Evolutionary conservation across 2,797 vertebrate genomes (phyloP).

Genomic region (Pteronotus mesoamericanus): DNA sequence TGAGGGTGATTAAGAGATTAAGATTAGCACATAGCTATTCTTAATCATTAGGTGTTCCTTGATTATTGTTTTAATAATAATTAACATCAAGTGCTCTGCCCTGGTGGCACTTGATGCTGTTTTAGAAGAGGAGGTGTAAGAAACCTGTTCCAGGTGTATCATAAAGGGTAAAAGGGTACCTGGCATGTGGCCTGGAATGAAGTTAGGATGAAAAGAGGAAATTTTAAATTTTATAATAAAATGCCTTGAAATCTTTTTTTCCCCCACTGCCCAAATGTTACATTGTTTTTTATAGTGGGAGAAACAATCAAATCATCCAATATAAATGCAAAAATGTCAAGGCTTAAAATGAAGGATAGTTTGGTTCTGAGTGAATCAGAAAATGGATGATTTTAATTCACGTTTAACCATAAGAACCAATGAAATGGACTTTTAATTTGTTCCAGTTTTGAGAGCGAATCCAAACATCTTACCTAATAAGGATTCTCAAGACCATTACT

Average conservation of each 20-base stretch:
- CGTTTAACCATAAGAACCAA: conserved; percentile 35
- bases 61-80: conserved; percentile 16
- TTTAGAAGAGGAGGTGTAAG: conserved; percentile 22
- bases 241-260: conserved; percentile 11
- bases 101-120: not conserved
- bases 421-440: conserved; percentile 57
- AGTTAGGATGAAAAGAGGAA: not conserved
- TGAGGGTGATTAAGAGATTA: not conserved
- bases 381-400: conserved; percentile 52
- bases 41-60: not conserved
- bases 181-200: not conserved
- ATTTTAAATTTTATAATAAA: conserved; percentile 19
- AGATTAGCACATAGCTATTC: not conserved
- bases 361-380: conserved; percentile 45
- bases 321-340: conserved; percentile 41
- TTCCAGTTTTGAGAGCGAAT: conserved; percentile 53
- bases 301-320: conserved; percentile 46
- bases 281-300: not conserved
- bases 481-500: conserved; percentile 9
- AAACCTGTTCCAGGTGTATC: not conserved
- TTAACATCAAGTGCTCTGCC: not conserved
- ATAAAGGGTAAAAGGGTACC: not conserved
- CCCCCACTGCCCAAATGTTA: not conserved
- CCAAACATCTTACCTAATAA: conserved; percentile 48
- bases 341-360: conserved; percentile 39